phyloP scores from a whole-genome alignment of 2,113 vertebrate genomes.

The Proterorhinus semilunaris region DNA sequence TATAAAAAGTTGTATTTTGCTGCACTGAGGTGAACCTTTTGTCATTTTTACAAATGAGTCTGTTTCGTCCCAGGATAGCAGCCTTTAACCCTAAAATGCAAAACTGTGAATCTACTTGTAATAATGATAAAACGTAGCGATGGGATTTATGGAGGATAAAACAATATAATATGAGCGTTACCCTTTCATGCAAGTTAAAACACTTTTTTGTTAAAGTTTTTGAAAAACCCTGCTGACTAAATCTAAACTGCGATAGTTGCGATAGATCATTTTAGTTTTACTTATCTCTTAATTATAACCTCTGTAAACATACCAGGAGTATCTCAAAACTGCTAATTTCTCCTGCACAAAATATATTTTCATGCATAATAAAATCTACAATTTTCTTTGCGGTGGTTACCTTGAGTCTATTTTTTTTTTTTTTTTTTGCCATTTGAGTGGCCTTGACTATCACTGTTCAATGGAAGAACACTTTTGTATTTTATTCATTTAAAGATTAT shows the following conservation, averaged over 20 bases:
- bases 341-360: too few relatives aligned
- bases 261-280: too few relatives aligned
- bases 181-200: background rate
- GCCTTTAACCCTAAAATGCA: background rate
- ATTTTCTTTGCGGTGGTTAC: too few relatives aligned
- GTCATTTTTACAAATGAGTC: background rate
- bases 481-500: too few relatives aligned
- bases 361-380: too few relatives aligned
- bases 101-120: background rate
- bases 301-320: too few relatives aligned
- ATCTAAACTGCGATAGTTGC: too few relatives aligned
- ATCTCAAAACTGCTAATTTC: too few relatives aligned
- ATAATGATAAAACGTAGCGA: background rate
- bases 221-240: background rate
- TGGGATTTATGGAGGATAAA: background rate
- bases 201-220: background rate
- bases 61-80: background rate
- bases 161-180: background rate
- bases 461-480: too few relatives aligned
- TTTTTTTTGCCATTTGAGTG: background rate
- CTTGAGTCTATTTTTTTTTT: too few relatives aligned
- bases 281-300: too few relatives aligned
- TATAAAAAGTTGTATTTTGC: conserved; percentile 2
- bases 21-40: background rate
- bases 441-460: background rate